Conservation (phyloP, 1,140 invertebrate species). For the Stenopsyche tienmushanensis region DNA sequence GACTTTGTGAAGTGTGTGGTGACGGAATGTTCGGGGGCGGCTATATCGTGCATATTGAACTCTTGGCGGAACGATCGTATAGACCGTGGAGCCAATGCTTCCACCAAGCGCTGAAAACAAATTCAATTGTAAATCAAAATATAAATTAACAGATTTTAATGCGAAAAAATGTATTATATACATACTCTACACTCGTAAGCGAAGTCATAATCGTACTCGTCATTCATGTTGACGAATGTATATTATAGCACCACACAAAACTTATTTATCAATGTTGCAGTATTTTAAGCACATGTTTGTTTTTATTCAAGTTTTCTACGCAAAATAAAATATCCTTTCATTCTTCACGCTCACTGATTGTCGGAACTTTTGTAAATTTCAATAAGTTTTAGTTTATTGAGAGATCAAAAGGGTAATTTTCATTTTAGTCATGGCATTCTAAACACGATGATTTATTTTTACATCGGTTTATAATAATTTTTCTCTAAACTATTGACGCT, state of each 20-base stretch:
- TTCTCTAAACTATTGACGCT: too few relatives aligned
- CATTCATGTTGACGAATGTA: conserved; percentile 49
- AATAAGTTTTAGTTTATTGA: too few relatives aligned
- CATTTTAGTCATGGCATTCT: too few relatives aligned
- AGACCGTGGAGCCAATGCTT: conserved; percentile 70
- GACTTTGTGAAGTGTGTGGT: conserved; percentile 59
- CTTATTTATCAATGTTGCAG: conserved; percentile 32
- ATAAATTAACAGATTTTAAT: conserved; percentile 1
- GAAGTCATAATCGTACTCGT: conserved; percentile 61
- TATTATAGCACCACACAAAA: conserved; percentile 34
- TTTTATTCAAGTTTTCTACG: too few relatives aligned
- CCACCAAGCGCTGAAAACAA: conserved; percentile 59
- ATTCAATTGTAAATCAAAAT: not conserved
- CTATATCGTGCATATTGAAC: conserved; percentile 71
- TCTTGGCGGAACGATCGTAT: conserved; percentile 75
- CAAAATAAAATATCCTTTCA: too few relatives aligned
- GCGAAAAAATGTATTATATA: conserved; percentile 40
- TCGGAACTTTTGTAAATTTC: too few relatives aligned
- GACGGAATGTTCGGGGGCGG: conserved; percentile 64
- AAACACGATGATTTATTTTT: too few relatives aligned
- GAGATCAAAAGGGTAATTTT: too few relatives aligned
- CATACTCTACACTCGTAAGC: conserved; percentile 62
- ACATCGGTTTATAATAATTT: too few relatives aligned
- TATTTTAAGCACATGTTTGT: conserved; percentile 12
- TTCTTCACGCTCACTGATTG: too few relatives aligned